phyloP scores from a whole-genome alignment of 2,113 vertebrate species.

The Paraplagusia blochii region DNA sequence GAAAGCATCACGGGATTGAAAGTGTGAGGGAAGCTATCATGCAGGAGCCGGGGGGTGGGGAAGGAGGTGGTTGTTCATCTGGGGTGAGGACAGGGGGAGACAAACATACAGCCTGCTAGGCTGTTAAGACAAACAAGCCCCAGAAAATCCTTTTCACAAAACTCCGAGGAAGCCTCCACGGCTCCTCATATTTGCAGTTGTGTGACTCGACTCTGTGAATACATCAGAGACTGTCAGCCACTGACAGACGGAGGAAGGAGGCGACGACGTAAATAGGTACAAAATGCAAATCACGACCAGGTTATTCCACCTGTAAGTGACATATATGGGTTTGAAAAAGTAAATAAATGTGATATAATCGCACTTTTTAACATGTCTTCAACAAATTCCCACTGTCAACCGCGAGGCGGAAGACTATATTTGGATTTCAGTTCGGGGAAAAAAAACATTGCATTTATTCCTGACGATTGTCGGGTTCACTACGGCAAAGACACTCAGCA shows the following conservation, averaged over 20 bases:
- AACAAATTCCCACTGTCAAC: too few relatives aligned
- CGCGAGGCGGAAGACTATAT: too few relatives aligned
- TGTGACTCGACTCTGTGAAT: background rate
- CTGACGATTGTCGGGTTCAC: background rate
- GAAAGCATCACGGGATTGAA: conserved; percentile 2
- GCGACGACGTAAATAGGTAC: background rate
- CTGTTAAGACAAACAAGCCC: conserved; percentile 16
- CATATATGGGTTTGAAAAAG: background rate
- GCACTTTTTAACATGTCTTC: too few relatives aligned
- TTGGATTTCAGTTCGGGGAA: too few relatives aligned
- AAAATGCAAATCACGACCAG: background rate
- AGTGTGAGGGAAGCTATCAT: conserved; percentile 14
- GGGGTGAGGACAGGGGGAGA: conserved; percentile 4
- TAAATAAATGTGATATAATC: background rate
- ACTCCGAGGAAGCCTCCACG: conserved; percentile 12
- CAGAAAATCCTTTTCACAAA: conserved; percentile 20
- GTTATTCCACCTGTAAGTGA: background rate
- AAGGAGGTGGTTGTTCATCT: background rate
- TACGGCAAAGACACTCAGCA: background rate
- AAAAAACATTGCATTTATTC: too few relatives aligned
- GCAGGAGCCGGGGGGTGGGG: conserved; percentile 1
- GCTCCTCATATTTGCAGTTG: conserved; percentile 6
- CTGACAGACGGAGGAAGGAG: background rate
- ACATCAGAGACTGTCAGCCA: background rate
- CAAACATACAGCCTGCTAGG: conserved; percentile 17